These are phyloP conservation scores for Schrankia costaestrigalis DNA, from an alignment of 2,888 invertebrate genomes.

Conservation along the genomic window DNA sequence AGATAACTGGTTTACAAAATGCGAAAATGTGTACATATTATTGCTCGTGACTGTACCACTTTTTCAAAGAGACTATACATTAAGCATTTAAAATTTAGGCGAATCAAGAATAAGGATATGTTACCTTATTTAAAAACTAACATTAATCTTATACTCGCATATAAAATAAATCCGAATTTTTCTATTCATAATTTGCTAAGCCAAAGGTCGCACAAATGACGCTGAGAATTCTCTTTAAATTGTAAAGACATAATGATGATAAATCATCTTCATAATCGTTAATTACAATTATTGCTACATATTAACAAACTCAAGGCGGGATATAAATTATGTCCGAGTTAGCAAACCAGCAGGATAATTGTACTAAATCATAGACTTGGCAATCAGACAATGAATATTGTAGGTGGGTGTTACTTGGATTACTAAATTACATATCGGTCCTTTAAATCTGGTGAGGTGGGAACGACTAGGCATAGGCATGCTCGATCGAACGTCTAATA, in stretches of 20 bases:
- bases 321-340: conserved; percentile 65
- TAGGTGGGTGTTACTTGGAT: conserved; percentile 65
- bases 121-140: conserved; percentile 16
- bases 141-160: conserved; percentile 10
- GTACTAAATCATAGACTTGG: conserved; percentile 66
- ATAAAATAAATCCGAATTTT: conserved; percentile 32
- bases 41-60: too few species aligned
- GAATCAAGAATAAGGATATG: too few species aligned
- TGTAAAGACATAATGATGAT: conserved; percentile 57
- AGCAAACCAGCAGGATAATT: conserved; percentile 60
- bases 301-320: conserved; percentile 24
- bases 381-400: conserved; percentile 62
- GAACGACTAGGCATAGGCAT: conserved; percentile 42
- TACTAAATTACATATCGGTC: conserved; percentile 63
- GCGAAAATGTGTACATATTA: too few species aligned
- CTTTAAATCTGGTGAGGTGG: conserved; percentile 49
- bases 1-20: too few species aligned
- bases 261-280: conserved; percentile 59
- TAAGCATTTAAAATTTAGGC: too few species aligned
- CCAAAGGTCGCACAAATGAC: conserved; percentile 49
- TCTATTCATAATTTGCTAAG: conserved; percentile 33
- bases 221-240: conserved; percentile 42
- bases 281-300: conserved; percentile 49
- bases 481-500: conserved; percentile 46
- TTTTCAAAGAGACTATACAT: too few species aligned